Evolutionary conservation across 2,113 vertebrate genomes (phyloP).

Genomic region (Oxygymnocypris stewartii): DNA sequence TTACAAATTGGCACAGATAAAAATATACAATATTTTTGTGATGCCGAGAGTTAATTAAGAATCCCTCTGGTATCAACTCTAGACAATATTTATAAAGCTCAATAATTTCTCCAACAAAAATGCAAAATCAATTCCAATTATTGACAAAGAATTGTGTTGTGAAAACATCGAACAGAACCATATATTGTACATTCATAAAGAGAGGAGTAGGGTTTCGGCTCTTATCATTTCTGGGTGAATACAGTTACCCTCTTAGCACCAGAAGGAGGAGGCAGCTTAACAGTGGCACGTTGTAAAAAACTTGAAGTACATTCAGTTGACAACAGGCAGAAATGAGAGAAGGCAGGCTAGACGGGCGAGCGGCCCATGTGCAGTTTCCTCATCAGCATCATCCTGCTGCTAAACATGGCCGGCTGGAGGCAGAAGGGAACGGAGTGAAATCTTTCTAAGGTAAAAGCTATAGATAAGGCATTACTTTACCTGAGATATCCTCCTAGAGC

Average conservation of each 20-base stretch:
- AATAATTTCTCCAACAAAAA: constrained; percentile 91
- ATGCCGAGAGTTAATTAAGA: constrained; percentile 99
- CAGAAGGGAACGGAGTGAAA: constrained; percentile 65
- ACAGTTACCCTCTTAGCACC: constrained; percentile 89
- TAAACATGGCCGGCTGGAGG: constrained; percentile 73
- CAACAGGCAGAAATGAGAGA: constrained; percentile 89
- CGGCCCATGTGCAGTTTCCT: constrained; percentile 74
- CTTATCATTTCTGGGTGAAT: constrained; percentile 72
- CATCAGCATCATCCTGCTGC: constrained; percentile 76
- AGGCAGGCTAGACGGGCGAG: constrained; percentile 77
- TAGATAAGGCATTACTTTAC: constrained; percentile 66
- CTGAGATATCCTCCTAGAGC: constrained; percentile 54
- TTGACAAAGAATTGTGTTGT: constrained; percentile 95
- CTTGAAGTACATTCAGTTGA: constrained; percentile 95
- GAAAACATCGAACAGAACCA: constrained; percentile 89
- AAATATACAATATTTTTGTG: constrained; percentile 99
- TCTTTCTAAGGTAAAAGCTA: constrained; percentile 66
- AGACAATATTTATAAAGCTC: constrained; percentile 99
- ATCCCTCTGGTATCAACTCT: constrained; percentile 99
- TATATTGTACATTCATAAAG: constrained; percentile 99
- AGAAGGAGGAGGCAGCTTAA: constrained; percentile 93
- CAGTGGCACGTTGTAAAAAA: constrained; percentile 90
- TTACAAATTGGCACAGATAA: constrained; percentile 99
- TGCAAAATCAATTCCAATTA: constrained; percentile 91
- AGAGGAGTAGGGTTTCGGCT: constrained; percentile 71